phyloP scores from a whole-genome alignment of 2,113 vertebrate genomes.

The Antidorcas marsupialis region DNA sequence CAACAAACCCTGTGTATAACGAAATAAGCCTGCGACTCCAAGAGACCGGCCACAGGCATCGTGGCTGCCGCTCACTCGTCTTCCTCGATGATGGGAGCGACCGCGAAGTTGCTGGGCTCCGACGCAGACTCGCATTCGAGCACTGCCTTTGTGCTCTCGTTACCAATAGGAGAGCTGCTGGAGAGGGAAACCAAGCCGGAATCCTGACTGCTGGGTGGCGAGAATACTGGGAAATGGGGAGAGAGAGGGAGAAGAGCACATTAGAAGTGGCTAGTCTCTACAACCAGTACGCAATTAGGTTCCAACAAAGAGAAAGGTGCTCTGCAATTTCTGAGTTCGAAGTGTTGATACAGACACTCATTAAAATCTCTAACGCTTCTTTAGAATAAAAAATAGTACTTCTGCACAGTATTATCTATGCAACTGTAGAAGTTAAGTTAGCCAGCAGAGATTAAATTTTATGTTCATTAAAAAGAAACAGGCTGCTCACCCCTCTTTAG shows the following conservation, averaged over 20 bases:
- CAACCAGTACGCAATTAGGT: not conserved
- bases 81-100: conserved; percentile 81
- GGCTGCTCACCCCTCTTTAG: not conserved
- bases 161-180: conserved; percentile 82
- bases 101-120: conserved; percentile 80
- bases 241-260: not conserved
- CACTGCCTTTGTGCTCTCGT: conserved; percentile 81
- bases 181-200: conserved; percentile 84
- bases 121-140: conserved; percentile 81
- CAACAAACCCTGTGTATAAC: conserved; percentile 59
- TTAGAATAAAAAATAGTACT: not conserved
- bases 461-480: not conserved
- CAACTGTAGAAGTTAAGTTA: not conserved
- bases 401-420: not conserved
- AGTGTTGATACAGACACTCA: not conserved
- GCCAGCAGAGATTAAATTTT: not conserved
- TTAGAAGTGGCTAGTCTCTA: conserved; percentile 31
- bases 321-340: conserved; percentile 14
- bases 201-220: conserved; percentile 82
- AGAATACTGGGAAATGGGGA: conserved; percentile 83
- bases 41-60: not conserved
- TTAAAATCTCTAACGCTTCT: not conserved
- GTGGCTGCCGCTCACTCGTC: conserved; percentile 75
- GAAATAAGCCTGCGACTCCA: conserved; percentile 43
- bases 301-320: conserved; percentile 24